Base-by-base conservation (phyloP, 2,888 invertebrate species). In the Drosophila aldrichi region DNA sequence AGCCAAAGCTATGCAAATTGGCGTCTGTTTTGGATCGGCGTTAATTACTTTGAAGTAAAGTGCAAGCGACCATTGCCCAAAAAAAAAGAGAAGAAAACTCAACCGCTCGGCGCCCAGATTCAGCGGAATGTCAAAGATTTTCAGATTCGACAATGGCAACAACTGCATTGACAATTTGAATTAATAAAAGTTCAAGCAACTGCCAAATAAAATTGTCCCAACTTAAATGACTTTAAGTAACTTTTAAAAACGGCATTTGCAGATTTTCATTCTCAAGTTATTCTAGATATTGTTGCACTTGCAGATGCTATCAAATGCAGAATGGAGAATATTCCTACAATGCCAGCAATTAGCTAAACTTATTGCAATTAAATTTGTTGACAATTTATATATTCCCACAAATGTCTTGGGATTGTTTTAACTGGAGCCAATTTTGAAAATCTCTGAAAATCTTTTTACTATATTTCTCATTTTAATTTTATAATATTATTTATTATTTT, bases 21-120 rank as follows among this genome's bases (percentile, higher is more conserved):
- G 78, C 84, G 88, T 86, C 86, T 86, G 86, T 82, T 88, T 84
- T 86, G 81, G 86, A 86, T 82, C 84, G 88, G 78, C 87, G 87
- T 88, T 88, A 86, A 88, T 86, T 86, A 88, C 86, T 88, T 80
- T 80, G 81, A 86, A 88, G 74, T 80, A 81, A 88, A 85, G 67
- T 86, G 86, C 79, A 83, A 68, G 86, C 83, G 79, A 70, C 84
- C 52, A 75, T 56, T 76, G 56, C 69, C 71, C 63, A 44, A 52
- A 68, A 76, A 51, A 36, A 36, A 36, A 36, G 8, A 12, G 4
- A 12, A 10, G 4, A 34, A 14, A 38, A 14, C 16, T 65, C 56
- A 70, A 56, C 59, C 22, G n/a, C n/a, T n/a, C n/a, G 2, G 16
- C 54, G 12, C 51, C 14, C 9, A 8, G 51, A 16, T 20, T 14